Conservation (phyloP, 2,888 invertebrate species). For the Augochlorella aurata region DNA sequence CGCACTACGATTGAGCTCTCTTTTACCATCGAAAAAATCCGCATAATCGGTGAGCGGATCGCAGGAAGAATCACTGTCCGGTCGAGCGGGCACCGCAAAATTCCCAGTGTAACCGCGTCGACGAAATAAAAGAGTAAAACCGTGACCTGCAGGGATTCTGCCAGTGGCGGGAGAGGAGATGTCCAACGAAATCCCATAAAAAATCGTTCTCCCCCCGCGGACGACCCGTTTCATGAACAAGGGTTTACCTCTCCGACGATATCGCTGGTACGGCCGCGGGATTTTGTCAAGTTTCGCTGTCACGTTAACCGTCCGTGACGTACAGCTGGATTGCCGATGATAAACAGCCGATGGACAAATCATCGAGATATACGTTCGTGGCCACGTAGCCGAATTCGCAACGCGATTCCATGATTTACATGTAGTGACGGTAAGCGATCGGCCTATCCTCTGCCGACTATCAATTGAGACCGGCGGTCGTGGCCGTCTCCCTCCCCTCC, state of each 20-base stretch:
- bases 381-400: conserved; percentile 56
- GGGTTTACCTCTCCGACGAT: conserved; percentile 6
- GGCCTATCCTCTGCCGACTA: conserved; percentile 48
- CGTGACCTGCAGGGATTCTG: background rate
- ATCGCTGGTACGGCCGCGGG: conserved; percentile 1
- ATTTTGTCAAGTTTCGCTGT: conserved; percentile 57
- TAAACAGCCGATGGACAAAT: conserved; percentile 73
- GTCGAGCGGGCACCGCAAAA: background rate
- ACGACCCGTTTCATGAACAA: conserved; percentile 16
- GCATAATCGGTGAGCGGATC: background rate
- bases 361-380: conserved; percentile 65
- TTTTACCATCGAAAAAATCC: background rate
- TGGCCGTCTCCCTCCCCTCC: conserved; percentile 14
- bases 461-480: conserved; percentile 48
- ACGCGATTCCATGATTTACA: conserved; percentile 63
- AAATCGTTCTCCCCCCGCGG: conserved; percentile 2
- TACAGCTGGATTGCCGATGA: conserved; percentile 63
- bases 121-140: conserved; percentile 14
- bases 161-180: background rate
- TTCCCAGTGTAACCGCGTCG: conserved; percentile 1
- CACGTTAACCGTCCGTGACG: conserved; percentile 53
- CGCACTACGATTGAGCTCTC: too few species aligned
- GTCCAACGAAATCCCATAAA: conserved; percentile 26
- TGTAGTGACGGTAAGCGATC: conserved; percentile 48
- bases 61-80: conserved; percentile 1